Base-by-base conservation (phyloP, 1,140 invertebrate species). In the Chrysopa pallens region DNA sequence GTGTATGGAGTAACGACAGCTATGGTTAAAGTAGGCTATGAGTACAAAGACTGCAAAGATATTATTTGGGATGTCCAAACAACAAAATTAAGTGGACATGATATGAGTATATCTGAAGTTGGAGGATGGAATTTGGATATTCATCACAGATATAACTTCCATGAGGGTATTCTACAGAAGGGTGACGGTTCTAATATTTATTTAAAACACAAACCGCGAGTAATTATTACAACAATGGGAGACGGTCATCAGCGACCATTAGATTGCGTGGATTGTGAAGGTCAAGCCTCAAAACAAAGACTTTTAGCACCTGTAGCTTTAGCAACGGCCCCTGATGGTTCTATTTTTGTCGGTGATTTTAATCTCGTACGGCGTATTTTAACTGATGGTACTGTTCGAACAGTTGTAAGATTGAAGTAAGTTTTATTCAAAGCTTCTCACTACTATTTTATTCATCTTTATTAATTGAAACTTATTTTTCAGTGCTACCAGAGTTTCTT, bases 41-140 rank as follows among this genome's bases (percentile, higher is more conserved):
- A 95, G 57, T 96, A 97, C 56, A 80, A 71, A 14, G 85, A 88
- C 50, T 98, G 94, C 61, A 83, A 85, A 47, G 83, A 88, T 52
- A 77, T 92, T 11, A 89, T 95, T 50, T 96, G 91, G 91, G 89
- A 93, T 57, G 83, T 88, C 3, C 86, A 94, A 57, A 93, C 87
- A 4, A 93, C 89, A 0, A 93, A 92, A 56, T 60, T 96, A 29
- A 90, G 86, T 52, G 93, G 92, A 4, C 88, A 93, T 55, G 91
- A 96, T 57, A 89, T 96, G 80, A 87, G 84, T 40, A 94, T 95
- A 29, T 92, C 90, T 0, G 88, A 93, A 58, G 80, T 96, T 14
- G 91, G 91, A 2, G 89, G 88, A 6, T 97, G 93, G 93, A 95
- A 95, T 62, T 61, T 98, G 41, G 89, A 96, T 56, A 91, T 96